Conservation (phyloP, 2,888 invertebrate genomes). For the Lasioglossum oenotherae region DNA sequence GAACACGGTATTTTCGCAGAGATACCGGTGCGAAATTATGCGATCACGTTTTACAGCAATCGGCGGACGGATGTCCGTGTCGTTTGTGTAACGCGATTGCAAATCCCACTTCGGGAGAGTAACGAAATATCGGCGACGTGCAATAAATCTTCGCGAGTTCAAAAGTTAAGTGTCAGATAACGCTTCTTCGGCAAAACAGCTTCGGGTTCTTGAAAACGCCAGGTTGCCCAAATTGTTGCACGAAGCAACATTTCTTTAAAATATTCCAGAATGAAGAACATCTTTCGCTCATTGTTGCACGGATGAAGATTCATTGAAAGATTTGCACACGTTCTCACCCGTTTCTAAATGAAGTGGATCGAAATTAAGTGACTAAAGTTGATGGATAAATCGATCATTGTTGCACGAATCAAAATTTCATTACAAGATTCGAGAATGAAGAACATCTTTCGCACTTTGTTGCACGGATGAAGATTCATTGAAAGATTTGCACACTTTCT, state of each 20-base stretch:
- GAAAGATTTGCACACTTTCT: no score
- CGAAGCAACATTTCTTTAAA: no score
- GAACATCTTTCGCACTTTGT: no score
- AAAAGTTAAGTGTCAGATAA: constrained; percentile 27
- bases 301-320: no score
- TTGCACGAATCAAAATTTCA: background rate
- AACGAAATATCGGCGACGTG: constrained; percentile 13
- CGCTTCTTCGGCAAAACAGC: constrained; percentile 13
- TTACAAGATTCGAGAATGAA: background rate
- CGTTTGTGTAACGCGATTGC: constrained; percentile 31
- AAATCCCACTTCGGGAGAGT: constrained; percentile 27
- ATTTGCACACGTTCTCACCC: no score
- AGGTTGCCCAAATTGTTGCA: background rate
- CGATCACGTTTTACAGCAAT: constrained; percentile 18
- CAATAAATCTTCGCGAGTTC: constrained; percentile 30
- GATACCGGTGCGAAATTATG: constrained; percentile 44
- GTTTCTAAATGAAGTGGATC: no score
- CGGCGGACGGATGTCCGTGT: constrained; percentile 42
- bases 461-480: no score
- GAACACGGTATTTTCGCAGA: constrained; percentile 46
- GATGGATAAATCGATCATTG: background rate
- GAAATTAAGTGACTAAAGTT: no score
- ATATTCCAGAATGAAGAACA: no score
- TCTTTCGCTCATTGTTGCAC: no score
- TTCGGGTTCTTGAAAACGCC: background rate